These are phyloP conservation scores for Parapsyche elsis DNA, from an alignment of 1,140 invertebrate genomes.

Conservation along the genomic window DNA sequence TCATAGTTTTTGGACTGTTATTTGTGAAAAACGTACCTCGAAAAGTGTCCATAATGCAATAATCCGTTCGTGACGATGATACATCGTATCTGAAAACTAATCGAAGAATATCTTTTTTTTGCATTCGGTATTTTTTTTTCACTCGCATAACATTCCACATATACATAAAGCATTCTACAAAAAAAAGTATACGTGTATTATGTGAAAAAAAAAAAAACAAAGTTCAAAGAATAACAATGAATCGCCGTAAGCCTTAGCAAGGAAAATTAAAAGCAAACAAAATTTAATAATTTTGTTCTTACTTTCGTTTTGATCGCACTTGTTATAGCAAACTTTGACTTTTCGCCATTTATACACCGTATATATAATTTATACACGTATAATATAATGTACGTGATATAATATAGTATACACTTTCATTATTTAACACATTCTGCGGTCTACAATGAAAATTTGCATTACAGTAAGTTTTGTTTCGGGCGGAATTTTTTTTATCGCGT, in stretches of 20 bases:
- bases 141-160: too few species aligned
- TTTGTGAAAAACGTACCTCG: background rate
- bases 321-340: background rate
- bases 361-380: background rate
- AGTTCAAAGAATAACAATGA: too few species aligned
- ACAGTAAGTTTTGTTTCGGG: background rate
- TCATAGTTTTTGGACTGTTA: too few species aligned
- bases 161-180: too few species aligned
- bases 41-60: background rate
- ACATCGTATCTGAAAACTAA: constrained; percentile 17
- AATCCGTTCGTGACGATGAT: background rate
- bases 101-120: constrained; percentile 19
- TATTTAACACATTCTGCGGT: background rate
- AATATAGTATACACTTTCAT: too few species aligned
- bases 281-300: background rate
- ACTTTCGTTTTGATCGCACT: too few species aligned
- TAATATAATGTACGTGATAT: too few species aligned
- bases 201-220: too few species aligned
- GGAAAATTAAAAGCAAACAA: constrained; percentile 16
- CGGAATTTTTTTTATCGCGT: background rate
- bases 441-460: constrained; percentile 12
- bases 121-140: background rate
- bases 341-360: background rate
- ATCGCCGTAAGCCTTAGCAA: too few species aligned
- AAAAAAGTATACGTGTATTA: too few species aligned